Evolutionary conservation across 1,140 invertebrate species (phyloP).

Genomic region (Drosophila nebulosa): DNA sequence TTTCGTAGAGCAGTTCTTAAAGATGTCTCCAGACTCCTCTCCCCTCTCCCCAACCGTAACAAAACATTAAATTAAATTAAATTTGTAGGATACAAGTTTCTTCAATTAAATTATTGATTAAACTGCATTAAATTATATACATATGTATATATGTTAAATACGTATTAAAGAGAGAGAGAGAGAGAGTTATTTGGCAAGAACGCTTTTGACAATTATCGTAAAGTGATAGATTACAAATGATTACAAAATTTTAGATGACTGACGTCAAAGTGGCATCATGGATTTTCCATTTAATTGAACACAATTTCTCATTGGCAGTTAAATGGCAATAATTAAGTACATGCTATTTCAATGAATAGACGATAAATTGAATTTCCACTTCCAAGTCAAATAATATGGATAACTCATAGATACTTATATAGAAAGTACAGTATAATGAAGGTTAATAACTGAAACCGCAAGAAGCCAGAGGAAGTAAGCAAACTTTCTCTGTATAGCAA

Average conservation of each 20-base stretch:
- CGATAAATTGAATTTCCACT: constrained; percentile 21
- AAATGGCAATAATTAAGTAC: constrained; percentile 27
- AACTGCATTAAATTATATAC: not conserved
- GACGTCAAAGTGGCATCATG: constrained; percentile 1
- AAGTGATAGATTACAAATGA: not conserved
- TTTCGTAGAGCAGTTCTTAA: too few relatives aligned
- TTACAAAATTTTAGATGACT: not conserved
- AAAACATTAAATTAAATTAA: too few relatives aligned
- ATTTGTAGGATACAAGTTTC: too few relatives aligned
- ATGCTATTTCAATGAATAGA: not conserved
- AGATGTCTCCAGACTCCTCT: too few relatives aligned
- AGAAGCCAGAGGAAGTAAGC: not conserved
- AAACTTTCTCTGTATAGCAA: not conserved
- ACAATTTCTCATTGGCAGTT: constrained; percentile 30
- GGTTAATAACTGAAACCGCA: constrained; percentile 31
- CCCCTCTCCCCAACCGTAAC: too few relatives aligned
- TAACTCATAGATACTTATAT: constrained; percentile 5
- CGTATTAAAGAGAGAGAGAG: too few relatives aligned
- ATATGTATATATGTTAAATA: too few relatives aligned
- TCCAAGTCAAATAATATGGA: constrained; percentile 20
- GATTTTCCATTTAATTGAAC: constrained; percentile 25
- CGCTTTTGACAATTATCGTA: not conserved
- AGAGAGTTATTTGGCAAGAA: not conserved
- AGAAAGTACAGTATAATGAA: not conserved
- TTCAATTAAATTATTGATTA: too few relatives aligned